Conservation (phyloP, 2,888 invertebrate species). For the Eupithecia dodoneata region DNA sequence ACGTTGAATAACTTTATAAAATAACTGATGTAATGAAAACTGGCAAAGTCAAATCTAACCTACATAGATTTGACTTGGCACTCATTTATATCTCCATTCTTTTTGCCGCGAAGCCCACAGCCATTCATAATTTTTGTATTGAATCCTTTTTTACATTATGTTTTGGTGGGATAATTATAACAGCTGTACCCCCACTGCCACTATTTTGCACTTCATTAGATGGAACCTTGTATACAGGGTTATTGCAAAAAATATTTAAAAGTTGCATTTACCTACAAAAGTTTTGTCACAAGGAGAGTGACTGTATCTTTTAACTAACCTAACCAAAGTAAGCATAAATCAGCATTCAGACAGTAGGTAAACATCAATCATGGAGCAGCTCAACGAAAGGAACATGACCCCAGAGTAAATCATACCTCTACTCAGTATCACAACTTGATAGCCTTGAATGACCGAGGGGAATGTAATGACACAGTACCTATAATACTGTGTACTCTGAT, state of each 20-base stretch:
- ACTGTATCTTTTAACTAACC: neutral
- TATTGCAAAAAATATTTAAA: neutral
- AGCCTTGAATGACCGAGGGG: conserved; percentile 39
- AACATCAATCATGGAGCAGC: neutral
- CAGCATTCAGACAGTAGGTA: neutral
- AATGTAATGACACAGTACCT: conserved; percentile 23
- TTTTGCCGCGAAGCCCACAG: too few species aligned
- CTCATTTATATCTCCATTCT: too few species aligned
- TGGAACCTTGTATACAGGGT: neutral
- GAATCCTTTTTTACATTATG: too few species aligned
- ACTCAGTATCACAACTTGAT: conserved; percentile 33
- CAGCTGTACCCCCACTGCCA: too few species aligned
- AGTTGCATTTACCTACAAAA: neutral
- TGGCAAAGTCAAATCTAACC: too few species aligned
- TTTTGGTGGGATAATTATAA: too few species aligned
- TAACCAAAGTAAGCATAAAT: neutral
- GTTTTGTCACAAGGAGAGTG: neutral
- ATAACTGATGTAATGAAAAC: too few species aligned
- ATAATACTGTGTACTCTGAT: neutral
- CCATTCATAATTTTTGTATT: too few species aligned
- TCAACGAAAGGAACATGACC: neutral
- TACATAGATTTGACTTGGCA: too few species aligned
- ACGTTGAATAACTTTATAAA: too few species aligned
- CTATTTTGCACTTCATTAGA: too few species aligned
- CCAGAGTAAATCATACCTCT: neutral